Base-by-base conservation (phyloP, 2,113 vertebrate genomes). In the Gracilinanus agilis region DNA sequence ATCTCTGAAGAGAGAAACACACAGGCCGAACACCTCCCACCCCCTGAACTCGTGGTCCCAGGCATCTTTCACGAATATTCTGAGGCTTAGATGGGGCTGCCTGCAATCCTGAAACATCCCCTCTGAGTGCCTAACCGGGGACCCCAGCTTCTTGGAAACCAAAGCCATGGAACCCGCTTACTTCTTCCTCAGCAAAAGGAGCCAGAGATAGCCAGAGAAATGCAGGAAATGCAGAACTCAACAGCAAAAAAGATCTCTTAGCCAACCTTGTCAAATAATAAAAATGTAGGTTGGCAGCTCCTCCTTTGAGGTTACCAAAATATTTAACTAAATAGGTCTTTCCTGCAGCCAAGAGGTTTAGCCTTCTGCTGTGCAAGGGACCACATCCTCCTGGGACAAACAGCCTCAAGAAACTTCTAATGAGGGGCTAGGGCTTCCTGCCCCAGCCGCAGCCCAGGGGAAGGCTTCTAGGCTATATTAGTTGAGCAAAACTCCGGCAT, bases 361-460 rank as follows among this genome's bases (percentile, higher is more conserved):
- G 67, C 19, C n/a, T n/a, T 40, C n/a, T 83, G 67, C 67, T 83
- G 16, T 23, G 6, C 67, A 83, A 83, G 19, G 67, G 67, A 83
- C 67, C 67, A 83, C 67, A 83, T 83, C 67, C 67, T 83, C 67
- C 19, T 83, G 67, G 67, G 67, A n/a, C n/a, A 21, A 83, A 40
- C 6, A 83, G 67, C n/a, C 67, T 40, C 67, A 83, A 83, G 2
- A 83, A 75, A 34, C 16, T 75, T 75, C 61, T 75, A n/a, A 75
- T 75, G 61, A 75, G 61, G 67, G 67, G n/a, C 67, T 83, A 40
- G 67, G n/a, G 67, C n/a, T 83, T 83, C 67, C n/a, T 83, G 67
- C 49, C 34, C 49, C 54, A 29, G 19, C 4, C 23, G 21, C 11
- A 7, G 55, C 1, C 23, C 6, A 56, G 0, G 0, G 56, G 3